Base-by-base conservation (phyloP, 1,140 invertebrate species). In the Drosophila melanica region DNA sequence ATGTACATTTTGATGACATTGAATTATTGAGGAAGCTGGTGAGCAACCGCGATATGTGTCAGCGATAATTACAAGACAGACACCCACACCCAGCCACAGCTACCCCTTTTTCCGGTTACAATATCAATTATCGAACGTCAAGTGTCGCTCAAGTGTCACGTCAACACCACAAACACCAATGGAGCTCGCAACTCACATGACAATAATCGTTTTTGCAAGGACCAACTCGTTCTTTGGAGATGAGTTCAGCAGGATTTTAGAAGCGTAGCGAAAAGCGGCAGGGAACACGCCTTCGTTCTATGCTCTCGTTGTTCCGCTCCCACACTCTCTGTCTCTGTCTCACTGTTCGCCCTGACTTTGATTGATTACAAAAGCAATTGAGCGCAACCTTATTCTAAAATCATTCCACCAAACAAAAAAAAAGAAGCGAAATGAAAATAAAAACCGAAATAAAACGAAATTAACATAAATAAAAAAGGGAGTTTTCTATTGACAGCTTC, bases 351-450 rank as follows among this genome's bases (percentile, higher is more conserved):
- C 50, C 37, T 84, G 80, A 85, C 81, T 85, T 85, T 85, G 81
- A 85, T 85, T 85, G 81, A 85, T 85, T 85, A 78, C 82, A 68
- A 87, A 85, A 81, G 82, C 81, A 85, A 85, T 85, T 87, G 82
- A 85, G 82, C 78, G 65, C 72, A 75, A 66, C 47, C 55, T 63
- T 68, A 66, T 47, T 74, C 33, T 27, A 51, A 60, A 64, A 62
- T 66, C 48, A 23, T 16, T 37, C 62, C 20, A 7, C 41, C 10
- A 4, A 42, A 47, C 74, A 73, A 63, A 48, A 16, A n/a, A 14
- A 14, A 12, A 18, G 5, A 41, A 39, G 41, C 45, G 9, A 55
- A 75, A 53, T 54, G 2, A 10, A 35, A 35, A 35, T 9, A 10
- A 35, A 35, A 35, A 35, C 8, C 33, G 33, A 35, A 35, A 35